phyloP scores from a whole-genome alignment of 2,113 vertebrate species.

The Zosterops pallidus region DNA sequence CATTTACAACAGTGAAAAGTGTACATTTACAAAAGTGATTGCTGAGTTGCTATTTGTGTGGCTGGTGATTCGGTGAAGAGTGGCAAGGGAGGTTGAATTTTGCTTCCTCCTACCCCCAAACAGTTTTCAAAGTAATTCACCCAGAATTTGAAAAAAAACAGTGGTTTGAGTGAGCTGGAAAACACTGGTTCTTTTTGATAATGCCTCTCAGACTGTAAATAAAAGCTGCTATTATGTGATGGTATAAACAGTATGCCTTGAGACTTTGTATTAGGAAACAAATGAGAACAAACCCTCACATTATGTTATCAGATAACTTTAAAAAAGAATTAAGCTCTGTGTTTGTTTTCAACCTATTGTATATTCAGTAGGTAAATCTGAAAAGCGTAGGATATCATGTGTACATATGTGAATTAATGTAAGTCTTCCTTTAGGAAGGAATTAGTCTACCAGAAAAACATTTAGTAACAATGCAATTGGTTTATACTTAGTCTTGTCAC shows the following conservation, averaged over 20 bases:
- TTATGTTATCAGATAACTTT: conserved; percentile 39
- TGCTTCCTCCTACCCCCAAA: background rate
- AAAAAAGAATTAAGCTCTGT: background rate
- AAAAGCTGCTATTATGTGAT: conserved; percentile 22
- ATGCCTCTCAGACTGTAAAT: conserved; percentile 26
- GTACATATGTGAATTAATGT: background rate
- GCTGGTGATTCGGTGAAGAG: background rate
- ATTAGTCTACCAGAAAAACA: background rate
- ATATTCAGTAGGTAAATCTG: conserved; percentile 24
- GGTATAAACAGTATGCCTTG: conserved; percentile 43
- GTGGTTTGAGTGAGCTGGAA: background rate
- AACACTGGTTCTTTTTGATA: conserved; percentile 14
- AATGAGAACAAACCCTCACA: conserved; percentile 24
- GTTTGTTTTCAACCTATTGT: conserved; percentile 30
- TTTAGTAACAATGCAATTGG: background rate
- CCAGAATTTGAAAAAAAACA: conserved; percentile 9
- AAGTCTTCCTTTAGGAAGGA: background rate
- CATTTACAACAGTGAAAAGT: background rate
- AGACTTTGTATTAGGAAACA: conserved; percentile 28
- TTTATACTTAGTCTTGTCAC: background rate
- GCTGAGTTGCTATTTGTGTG: background rate
- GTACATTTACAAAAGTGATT: background rate
- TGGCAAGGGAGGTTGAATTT: background rate
- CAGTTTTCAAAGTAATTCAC: background rate
- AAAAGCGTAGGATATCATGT: background rate